Conservation (phyloP, 2,797 vertebrate species). For the Aldrovandia affinis region DNA sequence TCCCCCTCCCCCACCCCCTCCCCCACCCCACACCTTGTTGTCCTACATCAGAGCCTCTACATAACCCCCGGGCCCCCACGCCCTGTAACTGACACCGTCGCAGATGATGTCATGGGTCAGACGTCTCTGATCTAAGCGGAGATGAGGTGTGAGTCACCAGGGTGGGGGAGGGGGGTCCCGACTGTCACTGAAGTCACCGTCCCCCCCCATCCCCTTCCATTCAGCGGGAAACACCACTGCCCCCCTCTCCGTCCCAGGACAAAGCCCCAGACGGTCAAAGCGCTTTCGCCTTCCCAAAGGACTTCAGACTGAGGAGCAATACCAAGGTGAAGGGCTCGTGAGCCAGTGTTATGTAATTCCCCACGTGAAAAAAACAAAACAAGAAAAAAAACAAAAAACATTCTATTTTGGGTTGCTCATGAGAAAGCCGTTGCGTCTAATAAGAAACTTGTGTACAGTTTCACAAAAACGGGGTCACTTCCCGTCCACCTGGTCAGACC, state of each 20-base stretch:
- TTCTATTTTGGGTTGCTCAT: background rate
- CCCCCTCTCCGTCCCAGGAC: background rate
- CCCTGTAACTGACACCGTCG: background rate
- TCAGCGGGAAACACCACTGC: background rate
- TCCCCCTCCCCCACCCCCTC: no score
- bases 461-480: background rate
- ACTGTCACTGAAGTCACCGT: background rate
- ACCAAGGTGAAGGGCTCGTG: background rate
- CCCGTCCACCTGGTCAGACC: background rate
- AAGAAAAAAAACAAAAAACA: background rate
- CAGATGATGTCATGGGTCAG: slow-evolving; percentile 22
- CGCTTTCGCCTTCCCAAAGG: background rate
- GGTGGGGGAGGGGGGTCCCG: background rate
- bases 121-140: slow-evolving; percentile 21
- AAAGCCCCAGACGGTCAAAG: background rate
- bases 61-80: background rate
- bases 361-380: background rate
- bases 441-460: slow-evolving; percentile 4
- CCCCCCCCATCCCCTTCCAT: background rate
- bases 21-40: background rate
- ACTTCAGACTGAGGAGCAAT: background rate
- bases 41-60: background rate
- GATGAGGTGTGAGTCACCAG: background rate
- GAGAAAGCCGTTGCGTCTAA: background rate
- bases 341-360: background rate